Conservation (phyloP, 2,888 invertebrate genomes). For the Artemia sinica region DNA sequence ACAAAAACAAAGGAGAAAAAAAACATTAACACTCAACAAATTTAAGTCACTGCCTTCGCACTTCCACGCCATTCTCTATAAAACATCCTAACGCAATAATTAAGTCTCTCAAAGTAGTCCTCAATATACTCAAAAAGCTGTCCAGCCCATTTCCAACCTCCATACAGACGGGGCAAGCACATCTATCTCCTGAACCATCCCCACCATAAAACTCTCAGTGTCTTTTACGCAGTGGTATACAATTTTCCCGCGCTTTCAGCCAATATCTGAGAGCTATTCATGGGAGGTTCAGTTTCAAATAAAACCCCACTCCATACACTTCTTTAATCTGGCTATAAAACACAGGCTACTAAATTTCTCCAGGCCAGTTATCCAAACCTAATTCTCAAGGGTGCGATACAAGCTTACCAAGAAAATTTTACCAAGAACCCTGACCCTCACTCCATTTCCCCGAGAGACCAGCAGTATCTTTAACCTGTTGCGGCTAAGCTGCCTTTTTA, state of each 20-base stretch:
- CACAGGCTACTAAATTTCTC: too few species aligned
- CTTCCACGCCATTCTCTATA: constrained; percentile 10
- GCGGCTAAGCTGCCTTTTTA: not conserved
- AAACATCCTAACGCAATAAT: constrained; percentile 6
- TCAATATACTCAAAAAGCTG: not conserved
- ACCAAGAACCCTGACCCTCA: not conserved
- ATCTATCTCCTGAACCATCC: not conserved
- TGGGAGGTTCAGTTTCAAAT: constrained; percentile 2
- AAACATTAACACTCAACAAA: not conserved
- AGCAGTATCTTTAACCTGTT: not conserved
- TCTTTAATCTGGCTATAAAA: not conserved
- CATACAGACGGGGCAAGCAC: too few species aligned
- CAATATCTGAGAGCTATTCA: not conserved
- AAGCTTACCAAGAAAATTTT: not conserved
- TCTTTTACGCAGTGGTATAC: not conserved
- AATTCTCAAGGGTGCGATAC: not conserved
- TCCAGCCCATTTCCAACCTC: too few species aligned
- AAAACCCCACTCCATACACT: not conserved
- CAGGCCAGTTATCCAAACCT: too few species aligned
- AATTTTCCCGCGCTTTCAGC: not conserved
- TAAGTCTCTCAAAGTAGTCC: not conserved
- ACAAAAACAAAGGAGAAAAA: not conserved
- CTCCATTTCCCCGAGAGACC: not conserved
- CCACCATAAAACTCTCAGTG: not conserved
- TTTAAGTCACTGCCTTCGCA: not conserved